Base-by-base conservation (phyloP, 2,888 invertebrate species). In the Andrena praecox region DNA sequence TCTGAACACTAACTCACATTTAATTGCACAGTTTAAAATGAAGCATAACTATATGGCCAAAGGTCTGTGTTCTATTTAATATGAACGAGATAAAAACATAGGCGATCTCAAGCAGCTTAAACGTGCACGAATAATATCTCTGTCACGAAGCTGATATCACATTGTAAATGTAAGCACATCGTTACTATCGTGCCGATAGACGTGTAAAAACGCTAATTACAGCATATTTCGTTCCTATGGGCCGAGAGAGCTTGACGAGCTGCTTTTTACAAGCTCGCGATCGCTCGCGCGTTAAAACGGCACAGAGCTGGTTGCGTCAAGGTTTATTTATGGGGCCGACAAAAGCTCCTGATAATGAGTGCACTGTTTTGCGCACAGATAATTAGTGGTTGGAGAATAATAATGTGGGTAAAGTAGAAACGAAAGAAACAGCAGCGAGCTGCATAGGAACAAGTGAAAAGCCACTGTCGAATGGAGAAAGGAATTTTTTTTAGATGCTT, bases 141-240 rank as follows among this genome's bases (percentile, higher is more conserved):
- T 12, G 35, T 3, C 42, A 35, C 20, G 20, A n/a, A 27, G 16
- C 27, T 64, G 16, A 27, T 48, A 12, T 16, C 27, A 50, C 29
- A 29, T 20, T 29, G 20, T 35, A 20, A 74, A 74, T 67, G 16
- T 31, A n/a, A 31, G 6, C 2, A n/a, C 8, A 24, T 71, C 48
- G 50, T 31, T 20, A n/a, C 20, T 33, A 62, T 24, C 20, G 6
- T n/a, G 10, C 8, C 48, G 54, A 29, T 50, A 16, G 2, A 5
- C 10, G 12, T 12, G 48, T 27, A 77, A 77, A 59, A 73, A 59
- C 77, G 48, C 6, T 77, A 77, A 77, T 77, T 77, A 64, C 33
- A 29, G 20, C 16, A 48, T 73, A 66, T 60, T 73, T 59, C 33
- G 56, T 48, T 27, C 62, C 7, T 20, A 10, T 24, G 20, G 16